phyloP scores from a whole-genome alignment of 2,113 vertebrate genomes.

The Oreotragus oreotragus region DNA sequence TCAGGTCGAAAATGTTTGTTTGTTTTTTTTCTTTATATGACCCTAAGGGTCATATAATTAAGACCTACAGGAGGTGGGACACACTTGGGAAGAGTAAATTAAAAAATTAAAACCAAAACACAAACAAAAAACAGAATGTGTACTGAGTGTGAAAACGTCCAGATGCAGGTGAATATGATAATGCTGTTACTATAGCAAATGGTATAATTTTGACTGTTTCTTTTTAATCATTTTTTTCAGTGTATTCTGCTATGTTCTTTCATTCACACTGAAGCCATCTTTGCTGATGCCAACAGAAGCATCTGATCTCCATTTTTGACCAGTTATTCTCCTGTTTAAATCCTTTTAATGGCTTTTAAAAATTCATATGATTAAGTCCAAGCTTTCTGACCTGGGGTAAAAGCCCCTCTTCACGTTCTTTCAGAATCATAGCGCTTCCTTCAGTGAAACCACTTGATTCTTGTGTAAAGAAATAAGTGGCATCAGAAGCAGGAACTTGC shows the following conservation, averaged over 20 bases:
- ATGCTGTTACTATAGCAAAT: not conserved
- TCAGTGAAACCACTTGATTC: not conserved
- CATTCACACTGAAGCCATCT: not conserved
- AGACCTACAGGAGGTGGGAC: not conserved
- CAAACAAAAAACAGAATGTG: not conserved
- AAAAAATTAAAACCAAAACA: not conserved
- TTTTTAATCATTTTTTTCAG: not conserved
- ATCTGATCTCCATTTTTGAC: not conserved
- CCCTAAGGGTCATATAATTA: not conserved
- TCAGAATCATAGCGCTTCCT: not conserved
- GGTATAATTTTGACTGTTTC: not conserved
- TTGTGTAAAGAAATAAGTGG: not conserved
- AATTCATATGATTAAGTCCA: not conserved
- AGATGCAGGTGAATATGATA: fast-evolving
- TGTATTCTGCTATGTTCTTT: not conserved
- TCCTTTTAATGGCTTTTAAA: not conserved
- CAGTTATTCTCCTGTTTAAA: not conserved
- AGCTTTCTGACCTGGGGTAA: not conserved
- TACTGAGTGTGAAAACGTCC: not conserved
- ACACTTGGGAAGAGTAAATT: not conserved
- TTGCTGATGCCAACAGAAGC: not conserved
- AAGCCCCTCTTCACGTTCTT: not conserved
- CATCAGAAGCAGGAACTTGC: not conserved
- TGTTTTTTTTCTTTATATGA: not conserved
- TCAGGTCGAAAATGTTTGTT: not conserved